These are phyloP conservation scores for Trissolcus japonicus DNA, from an alignment of 2,888 invertebrate species.

Conservation along the genomic window DNA sequence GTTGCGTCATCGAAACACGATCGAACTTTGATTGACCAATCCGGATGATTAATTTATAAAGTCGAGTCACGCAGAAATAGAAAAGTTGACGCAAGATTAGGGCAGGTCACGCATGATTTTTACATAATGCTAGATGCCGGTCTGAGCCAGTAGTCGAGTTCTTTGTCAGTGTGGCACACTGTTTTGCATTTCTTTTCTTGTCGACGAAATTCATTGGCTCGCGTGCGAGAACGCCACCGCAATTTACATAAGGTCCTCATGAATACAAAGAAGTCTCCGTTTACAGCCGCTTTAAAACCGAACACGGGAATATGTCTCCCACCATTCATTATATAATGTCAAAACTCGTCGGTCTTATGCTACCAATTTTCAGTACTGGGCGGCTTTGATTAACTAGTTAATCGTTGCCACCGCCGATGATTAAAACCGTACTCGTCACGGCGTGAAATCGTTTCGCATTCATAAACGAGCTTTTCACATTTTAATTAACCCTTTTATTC, in stretches of 20 bases:
- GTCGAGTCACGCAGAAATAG: neutral
- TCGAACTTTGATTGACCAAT: neutral
- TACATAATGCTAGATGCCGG: conserved; percentile 21
- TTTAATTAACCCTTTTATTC: neutral
- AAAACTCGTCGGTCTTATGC: neutral
- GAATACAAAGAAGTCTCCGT: conserved; percentile 52
- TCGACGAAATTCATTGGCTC: conserved; percentile 49
- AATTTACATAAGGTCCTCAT: conserved; percentile 55
- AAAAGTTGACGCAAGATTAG: conserved; percentile 21
- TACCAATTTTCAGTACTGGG: conserved; percentile 25
- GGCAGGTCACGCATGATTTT: conserved; percentile 37
- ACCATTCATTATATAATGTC: conserved; percentile 27
- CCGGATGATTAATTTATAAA: neutral
- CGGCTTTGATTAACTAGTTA: conserved; percentile 20
- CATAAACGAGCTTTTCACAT: neutral
- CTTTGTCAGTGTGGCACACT: conserved; percentile 25
- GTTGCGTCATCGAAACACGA: too few species aligned
- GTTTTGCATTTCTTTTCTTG: conserved; percentile 37
- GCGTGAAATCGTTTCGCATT: conserved; percentile 10
- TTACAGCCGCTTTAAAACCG: conserved; percentile 35
- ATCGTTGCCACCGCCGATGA: conserved; percentile 9
- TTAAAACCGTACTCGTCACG: neutral
- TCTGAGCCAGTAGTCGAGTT: conserved; percentile 6
- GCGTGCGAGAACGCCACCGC: conserved; percentile 43
- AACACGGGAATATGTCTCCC: conserved; percentile 12